These are phyloP conservation scores for Caenorhabditis becei DNA, from an alignment of 2,888 invertebrate species.

Conservation along the genomic window DNA sequence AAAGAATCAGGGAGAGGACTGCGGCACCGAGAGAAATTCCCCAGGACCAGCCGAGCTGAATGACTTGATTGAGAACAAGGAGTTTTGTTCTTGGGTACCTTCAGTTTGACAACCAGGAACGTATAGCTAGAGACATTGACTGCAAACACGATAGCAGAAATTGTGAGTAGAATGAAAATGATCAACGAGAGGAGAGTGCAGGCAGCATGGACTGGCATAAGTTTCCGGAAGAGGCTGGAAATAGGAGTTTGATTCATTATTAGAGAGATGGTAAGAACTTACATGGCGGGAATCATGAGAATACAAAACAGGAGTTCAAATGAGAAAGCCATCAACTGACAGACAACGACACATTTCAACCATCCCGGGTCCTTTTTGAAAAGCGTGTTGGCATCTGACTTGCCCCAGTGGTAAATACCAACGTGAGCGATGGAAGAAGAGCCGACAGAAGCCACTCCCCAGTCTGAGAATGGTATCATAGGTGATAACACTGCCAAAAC, in stretches of 20 bases:
- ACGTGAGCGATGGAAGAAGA: constrained; percentile 13
- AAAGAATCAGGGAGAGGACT: constrained; percentile 32
- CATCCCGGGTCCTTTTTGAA: constrained; percentile 51
- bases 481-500: too few relatives aligned
- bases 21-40: constrained; percentile 48
- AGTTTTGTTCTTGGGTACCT: background rate
- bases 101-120: constrained; percentile 1
- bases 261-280: background rate
- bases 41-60: constrained; percentile 64
- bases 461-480: constrained; percentile 28
- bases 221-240: constrained; percentile 58
- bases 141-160: constrained; percentile 45
- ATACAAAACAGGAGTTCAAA: constrained; percentile 55
- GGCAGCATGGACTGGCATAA: constrained; percentile 49
- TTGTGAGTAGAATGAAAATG: constrained; percentile 50
- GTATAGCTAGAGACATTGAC: constrained; percentile 20
- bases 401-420: constrained; percentile 59
- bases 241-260: background rate
- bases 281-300: constrained; percentile 53
- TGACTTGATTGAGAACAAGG: background rate
- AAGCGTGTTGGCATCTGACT: constrained; percentile 29
- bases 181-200: constrained; percentile 44
- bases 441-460: constrained; percentile 28
- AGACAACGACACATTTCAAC: constrained; percentile 61
- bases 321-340: constrained; percentile 56